A percentile compares a stretch with the other conserved stretches of the same genome.
phyloP scores from a whole-genome alignment of 1,140 invertebrate genomes.

The Carposina sasakii region DNA sequence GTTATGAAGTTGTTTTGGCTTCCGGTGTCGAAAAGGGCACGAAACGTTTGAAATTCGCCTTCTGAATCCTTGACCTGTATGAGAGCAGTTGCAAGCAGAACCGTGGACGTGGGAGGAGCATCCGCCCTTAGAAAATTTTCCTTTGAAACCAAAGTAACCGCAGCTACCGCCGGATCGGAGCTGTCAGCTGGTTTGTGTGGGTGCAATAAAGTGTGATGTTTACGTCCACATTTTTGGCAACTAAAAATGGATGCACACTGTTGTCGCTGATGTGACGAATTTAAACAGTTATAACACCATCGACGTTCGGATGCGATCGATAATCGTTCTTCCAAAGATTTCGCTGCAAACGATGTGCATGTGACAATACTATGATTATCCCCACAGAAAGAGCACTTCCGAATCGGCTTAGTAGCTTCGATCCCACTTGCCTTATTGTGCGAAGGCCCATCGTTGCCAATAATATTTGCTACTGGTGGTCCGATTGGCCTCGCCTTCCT shows the following conservation, averaged over 20 bases:
- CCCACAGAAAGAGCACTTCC: conserved; percentile 14
- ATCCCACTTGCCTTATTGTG: no score
- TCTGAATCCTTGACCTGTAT: conserved; percentile 19
- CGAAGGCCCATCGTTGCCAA: no score
- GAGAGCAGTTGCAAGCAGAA: conserved; percentile 18
- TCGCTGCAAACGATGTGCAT: conserved; percentile 17
- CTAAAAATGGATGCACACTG: conserved; percentile 22
- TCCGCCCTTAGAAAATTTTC: no score
- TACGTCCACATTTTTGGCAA: conserved; percentile 20
- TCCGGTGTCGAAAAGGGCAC: conserved; percentile 27
- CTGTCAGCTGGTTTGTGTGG: conserved; percentile 8
- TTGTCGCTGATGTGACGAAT: conserved; percentile 20
- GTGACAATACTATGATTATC: conserved; percentile 10
- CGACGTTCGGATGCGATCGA: conserved; percentile 12
- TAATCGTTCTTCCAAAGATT: conserved; percentile 25
- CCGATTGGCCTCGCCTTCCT: no score
- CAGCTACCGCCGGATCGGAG: background rate
- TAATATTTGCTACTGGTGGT: no score
- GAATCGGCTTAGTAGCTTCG: no score
- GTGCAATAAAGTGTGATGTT: conserved; percentile 19
- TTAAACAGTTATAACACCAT: conserved; percentile 27
- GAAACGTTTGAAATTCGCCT: conserved; percentile 19
- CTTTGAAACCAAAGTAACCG: no score
- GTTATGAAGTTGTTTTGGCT: conserved; percentile 28
- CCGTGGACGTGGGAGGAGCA: background rate